These are phyloP conservation scores for Aromia moschata DNA, from an alignment of 2,888 invertebrate genomes.

Conservation along the genomic window DNA sequence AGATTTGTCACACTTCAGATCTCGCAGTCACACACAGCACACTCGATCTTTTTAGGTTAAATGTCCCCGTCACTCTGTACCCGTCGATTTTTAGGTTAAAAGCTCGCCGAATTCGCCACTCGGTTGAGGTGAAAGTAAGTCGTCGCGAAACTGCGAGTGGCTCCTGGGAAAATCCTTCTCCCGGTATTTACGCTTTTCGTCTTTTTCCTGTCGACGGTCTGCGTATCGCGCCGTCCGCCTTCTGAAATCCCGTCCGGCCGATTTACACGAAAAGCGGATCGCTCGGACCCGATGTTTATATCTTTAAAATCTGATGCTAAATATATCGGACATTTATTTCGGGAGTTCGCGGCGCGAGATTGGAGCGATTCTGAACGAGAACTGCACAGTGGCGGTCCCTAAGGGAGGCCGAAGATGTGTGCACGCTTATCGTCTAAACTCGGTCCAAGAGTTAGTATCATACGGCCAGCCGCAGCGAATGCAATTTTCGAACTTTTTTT, in stretches of 20 bases:
- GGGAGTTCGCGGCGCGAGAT: constrained; percentile 39
- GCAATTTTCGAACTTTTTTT: no score
- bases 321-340: constrained; percentile 57
- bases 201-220: background rate
- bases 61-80: background rate
- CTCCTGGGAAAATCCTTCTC: constrained; percentile 9
- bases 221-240: background rate
- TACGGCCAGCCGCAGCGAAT: no score
- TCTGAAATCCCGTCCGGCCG: constrained; percentile 6
- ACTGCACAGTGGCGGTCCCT: no score
- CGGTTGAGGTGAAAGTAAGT: no score
- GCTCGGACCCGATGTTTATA: constrained; percentile 47
- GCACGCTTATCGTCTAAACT: no score
- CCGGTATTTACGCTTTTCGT: background rate
- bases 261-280: constrained; percentile 28
- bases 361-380: constrained; percentile 24
- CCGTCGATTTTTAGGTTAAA: background rate
- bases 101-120: no score
- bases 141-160: constrained; percentile 3
- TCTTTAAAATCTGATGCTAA: constrained; percentile 56
- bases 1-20: background rate
- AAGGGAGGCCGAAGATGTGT: no score
- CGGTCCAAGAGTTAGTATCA: no score
- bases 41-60: constrained; percentile 13
- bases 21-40: background rate